These are phyloP conservation scores for Neopelma chrysocephalum DNA, from an alignment of 2,797 vertebrate genomes.

Conservation along the genomic window DNA sequence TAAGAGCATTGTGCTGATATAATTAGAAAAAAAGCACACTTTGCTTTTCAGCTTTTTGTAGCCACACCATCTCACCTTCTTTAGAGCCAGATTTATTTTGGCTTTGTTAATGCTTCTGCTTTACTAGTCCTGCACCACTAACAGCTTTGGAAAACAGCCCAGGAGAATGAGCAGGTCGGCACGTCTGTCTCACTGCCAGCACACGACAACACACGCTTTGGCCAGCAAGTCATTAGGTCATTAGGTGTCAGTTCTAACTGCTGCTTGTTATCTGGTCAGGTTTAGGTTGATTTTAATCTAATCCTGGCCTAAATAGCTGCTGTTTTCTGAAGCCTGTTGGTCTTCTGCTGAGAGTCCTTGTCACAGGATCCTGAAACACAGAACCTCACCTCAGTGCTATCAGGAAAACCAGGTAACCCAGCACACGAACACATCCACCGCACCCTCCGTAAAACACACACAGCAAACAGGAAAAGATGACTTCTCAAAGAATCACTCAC, in stretches of 20 bases:
- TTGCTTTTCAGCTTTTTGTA: neutral
- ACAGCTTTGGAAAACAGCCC: neutral
- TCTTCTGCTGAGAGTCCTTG: neutral
- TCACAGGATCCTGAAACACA: neutral
- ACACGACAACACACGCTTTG: neutral
- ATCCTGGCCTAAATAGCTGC: neutral
- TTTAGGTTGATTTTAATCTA: neutral
- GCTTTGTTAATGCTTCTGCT: neutral
- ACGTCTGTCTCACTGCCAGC: neutral
- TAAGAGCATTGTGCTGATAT: neutral
- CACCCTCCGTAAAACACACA: neutral
- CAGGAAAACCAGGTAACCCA: neutral
- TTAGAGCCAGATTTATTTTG: neutral
- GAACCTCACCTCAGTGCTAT: neutral
- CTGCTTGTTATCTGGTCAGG: neutral
- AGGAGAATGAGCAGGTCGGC: neutral
- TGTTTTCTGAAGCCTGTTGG: neutral
- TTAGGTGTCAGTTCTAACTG: neutral
- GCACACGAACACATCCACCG: neutral
- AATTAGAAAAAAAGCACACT: neutral
- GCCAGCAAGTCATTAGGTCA: neutral
- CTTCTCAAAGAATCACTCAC: slow-evolving; percentile 57
- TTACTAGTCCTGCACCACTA: neutral
- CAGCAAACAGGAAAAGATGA: neutral
- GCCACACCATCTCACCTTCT: neutral